Evolutionary conservation across 64 coral and sea anemone species (phyloP), one percentile per base, ranked within the genome.

Genomic region (Trachythela sp.): DNA sequence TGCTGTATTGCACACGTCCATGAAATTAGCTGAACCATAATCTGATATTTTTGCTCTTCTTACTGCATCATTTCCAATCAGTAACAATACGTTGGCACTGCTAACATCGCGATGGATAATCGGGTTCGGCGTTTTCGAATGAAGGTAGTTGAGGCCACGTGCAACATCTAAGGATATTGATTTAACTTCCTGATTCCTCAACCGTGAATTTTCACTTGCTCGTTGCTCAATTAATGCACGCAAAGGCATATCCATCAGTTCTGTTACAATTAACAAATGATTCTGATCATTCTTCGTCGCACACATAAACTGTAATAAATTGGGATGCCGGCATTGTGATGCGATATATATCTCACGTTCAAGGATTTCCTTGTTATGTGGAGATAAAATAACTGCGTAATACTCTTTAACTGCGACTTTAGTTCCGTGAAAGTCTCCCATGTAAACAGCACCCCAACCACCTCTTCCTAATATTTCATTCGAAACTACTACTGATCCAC

Each of bases 291-390:
- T 88, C 6, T 30, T 36, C 48, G 91, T 95, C 17, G 94, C 94
- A 27, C 94, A 91, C 48, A 95, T 93, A 37, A 95, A 95, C 42
- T 88, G 91, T 24, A 95, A 38, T 4, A 95, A 59, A 15, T 87
- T 85, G 2, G 94, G 94, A 84, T 94, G 94, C 17, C 87, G 87
- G 30, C 90, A 92, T 50, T 64, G 59, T 17, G 94, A 75, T 0
- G 94, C 94, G 35, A 94, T 94, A 36, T 54, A 32, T 0, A 94
- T 86, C 83, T 94, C 94, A 9, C 94, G 41, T n/a, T 80, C 43
- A 87, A 92, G 87, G 0, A 87, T 34, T 13, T 43, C 10, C 22
- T 51, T 85, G 77, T 84, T 88, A 40, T 92, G 35, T 83, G 33
- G 6, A 52, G 85, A 88, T 2, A 92, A 30, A 84, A 92, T 92